phyloP scores from a whole-genome alignment of 1,140 invertebrate genomes.

The Pissodes strobi region DNA sequence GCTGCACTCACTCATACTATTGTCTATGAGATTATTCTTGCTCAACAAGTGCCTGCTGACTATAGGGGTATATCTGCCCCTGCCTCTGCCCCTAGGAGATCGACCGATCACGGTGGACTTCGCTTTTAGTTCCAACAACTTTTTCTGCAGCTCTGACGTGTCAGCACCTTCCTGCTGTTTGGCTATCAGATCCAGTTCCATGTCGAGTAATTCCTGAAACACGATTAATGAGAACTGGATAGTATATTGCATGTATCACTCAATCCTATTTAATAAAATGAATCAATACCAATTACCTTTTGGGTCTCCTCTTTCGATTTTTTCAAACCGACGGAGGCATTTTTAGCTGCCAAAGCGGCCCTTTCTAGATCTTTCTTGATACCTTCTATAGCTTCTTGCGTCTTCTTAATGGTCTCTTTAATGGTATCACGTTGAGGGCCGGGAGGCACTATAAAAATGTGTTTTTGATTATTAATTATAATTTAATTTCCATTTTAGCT shows the following conservation, averaged over 20 bases:
- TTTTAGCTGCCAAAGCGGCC: conserved; percentile 37
- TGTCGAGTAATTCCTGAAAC: conserved; percentile 79
- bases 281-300: conserved; percentile 22
- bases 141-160: conserved; percentile 72
- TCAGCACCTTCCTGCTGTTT: conserved; percentile 75
- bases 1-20: conserved; percentile 33
- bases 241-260: too few relatives aligned
- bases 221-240: conserved; percentile 58
- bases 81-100: conserved; percentile 23
- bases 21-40: conserved; percentile 52
- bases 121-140: conserved; percentile 71
- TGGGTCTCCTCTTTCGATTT: conserved; percentile 58
- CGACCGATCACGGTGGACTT: conserved; percentile 41
- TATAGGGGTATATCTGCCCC: conserved; percentile 52
- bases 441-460: conserved; percentile 54
- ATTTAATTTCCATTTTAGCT: too few relatives aligned
- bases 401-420: conserved; percentile 73
- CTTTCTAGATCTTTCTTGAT: conserved; percentile 67
- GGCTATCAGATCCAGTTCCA: conserved; percentile 84
- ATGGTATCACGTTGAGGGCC: conserved; percentile 70
- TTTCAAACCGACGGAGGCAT: conserved; percentile 42
- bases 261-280: background rate
- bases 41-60: conserved; percentile 49
- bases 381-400: conserved; percentile 77
- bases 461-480: too few relatives aligned